phyloP scores from a whole-genome alignment of 2,797 vertebrate species.

The Ctenosaura bakeri region DNA sequence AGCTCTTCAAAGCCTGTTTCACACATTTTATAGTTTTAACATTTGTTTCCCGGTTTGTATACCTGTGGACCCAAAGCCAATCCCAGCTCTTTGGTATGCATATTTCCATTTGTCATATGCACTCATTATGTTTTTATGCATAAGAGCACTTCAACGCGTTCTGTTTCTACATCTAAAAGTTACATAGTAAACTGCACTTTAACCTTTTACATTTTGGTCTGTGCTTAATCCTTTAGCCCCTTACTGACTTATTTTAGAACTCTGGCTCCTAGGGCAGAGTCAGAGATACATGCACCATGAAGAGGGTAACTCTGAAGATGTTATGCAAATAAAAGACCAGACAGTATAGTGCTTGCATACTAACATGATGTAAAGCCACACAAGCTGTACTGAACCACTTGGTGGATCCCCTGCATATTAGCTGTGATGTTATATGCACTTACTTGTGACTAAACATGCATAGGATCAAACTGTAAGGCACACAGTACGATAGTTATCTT shows the following conservation, averaged over 20 bases:
- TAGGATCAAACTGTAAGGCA: background rate
- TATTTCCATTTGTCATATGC: background rate
- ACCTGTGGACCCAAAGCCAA: background rate
- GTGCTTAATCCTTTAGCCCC: conserved; percentile 19
- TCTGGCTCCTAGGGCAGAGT: conserved; percentile 38
- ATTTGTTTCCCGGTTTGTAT: background rate
- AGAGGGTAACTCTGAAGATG: conserved; percentile 19
- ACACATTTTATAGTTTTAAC: background rate
- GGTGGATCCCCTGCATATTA: background rate
- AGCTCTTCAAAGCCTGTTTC: background rate
- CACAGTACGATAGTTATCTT: background rate
- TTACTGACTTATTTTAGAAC: conserved; percentile 20
- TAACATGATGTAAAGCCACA: conserved; percentile 38
- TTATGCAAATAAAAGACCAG: conserved; percentile 9
- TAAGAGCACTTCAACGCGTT: background rate
- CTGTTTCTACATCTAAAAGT: background rate
- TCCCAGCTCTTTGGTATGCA: background rate
- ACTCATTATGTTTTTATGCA: background rate
- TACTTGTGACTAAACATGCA: background rate
- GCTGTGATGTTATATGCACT: background rate
- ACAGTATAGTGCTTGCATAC: conserved; percentile 40
- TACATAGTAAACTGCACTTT: background rate
- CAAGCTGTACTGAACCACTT: conserved; percentile 29
- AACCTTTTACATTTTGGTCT: conserved; percentile 16
- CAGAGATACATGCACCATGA: background rate